Conservation (phyloP, 2,797 vertebrate genomes). For the Gadopsis marmoratus region DNA sequence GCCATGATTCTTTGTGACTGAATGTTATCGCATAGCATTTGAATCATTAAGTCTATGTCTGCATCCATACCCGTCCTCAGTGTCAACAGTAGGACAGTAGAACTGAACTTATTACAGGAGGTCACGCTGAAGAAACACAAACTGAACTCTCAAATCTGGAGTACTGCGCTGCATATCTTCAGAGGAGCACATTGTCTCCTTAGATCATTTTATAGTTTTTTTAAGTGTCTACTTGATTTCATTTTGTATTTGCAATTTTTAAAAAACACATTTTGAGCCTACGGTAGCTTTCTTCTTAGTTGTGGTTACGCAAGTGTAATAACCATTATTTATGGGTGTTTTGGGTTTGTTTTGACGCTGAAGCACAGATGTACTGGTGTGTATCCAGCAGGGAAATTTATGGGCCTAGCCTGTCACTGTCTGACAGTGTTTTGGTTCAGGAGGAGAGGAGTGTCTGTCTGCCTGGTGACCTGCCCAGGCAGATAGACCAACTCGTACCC, state of each 20-base stretch:
- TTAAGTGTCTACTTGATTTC: neutral
- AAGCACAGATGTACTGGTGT: constrained; percentile 57
- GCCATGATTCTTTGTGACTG: neutral
- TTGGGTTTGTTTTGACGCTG: constrained; percentile 60
- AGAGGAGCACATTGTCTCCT: neutral
- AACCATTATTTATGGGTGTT: constrained; percentile 50
- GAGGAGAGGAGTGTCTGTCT: constrained; percentile 17
- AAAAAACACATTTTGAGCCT: neutral
- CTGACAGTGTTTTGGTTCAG: constrained; percentile 45
- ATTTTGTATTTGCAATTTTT: neutral
- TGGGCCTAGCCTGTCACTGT: constrained; percentile 29
- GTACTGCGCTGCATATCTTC: neutral
- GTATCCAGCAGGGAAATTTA: constrained; percentile 63
- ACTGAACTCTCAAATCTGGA: neutral
- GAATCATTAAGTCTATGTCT: neutral
- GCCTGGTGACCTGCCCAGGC: neutral
- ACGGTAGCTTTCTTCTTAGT: constrained; percentile 15
- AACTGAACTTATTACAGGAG: neutral
- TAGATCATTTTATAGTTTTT: neutral
- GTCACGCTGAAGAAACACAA: neutral
- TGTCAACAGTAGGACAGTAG: neutral
- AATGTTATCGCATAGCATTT: neutral
- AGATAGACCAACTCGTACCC: neutral
- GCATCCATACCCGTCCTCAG: neutral
- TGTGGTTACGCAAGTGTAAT: constrained; percentile 41